Base-by-base conservation (phyloP, 2,113 vertebrate genomes). In the Microtus richardsoni region DNA sequence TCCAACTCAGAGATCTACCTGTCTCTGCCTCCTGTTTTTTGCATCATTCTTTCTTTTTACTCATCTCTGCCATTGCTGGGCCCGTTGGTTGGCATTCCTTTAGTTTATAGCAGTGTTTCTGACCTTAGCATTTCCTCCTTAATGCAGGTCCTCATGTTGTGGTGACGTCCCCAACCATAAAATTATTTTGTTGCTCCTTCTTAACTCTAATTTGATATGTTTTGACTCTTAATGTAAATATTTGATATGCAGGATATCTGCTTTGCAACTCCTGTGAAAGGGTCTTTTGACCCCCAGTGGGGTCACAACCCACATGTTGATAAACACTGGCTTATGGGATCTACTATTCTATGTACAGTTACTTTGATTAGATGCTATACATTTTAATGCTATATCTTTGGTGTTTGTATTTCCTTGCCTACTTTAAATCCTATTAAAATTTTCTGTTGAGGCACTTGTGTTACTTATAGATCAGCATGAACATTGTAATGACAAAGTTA, bases 361-460 rank as follows among this genome's bases (percentile, higher is more conserved):
- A 14, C 79, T 82, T 93, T 93, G 78, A 58, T 79, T 79, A n/a
- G 26, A 14, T 28, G 2, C 21, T 79, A 28, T 22, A 68, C 64
- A 73, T 68, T 94, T 28, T 75, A 87, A 71, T 86, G n/a, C 70
- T 83, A 7, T 47, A 26, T 86, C 10, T 71, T 83, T 7, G 54
- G 13, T 52, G 41, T 87, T 94, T 88, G 28, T 22, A 60, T 94
- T 95, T 87, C n/a, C 90, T 78, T 83, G 52, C 28, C 54, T 70
- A 73, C 64, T 93, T 87, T 75, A 93, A 89, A 47, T 28, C 22
- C 64, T 77, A 16, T n/a, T 85, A 8, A 79, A 60, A 2, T 84
- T 66, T 66, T 62, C 47, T 91, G 68, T 13, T 74, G 14, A 7
- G n/a, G 58, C 16, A 75, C 66, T 68, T 82, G 58, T 64, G 62